Evolutionary conservation across 1,140 invertebrate species (phyloP).

Genomic region (Apis cerana): DNA sequence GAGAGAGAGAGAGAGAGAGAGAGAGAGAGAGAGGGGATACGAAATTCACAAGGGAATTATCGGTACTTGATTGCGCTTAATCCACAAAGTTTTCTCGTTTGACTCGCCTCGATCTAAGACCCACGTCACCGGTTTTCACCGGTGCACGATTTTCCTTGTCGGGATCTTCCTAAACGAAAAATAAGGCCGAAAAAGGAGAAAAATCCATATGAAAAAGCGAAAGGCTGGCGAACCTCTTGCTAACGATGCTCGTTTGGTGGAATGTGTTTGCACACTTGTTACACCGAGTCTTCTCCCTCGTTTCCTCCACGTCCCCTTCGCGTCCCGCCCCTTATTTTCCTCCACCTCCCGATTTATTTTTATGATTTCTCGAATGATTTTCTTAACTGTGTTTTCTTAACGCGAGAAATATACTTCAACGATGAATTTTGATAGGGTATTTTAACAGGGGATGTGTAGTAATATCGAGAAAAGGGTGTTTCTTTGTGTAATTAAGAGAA

Average conservation of each 20-base stretch:
- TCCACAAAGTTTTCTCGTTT: conserved; percentile 68
- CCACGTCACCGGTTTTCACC: conserved; percentile 14
- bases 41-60: conserved; percentile 63
- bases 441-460: no score
- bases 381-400: background rate
- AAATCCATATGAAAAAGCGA: conserved; percentile 64
- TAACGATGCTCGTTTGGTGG: conserved; percentile 54
- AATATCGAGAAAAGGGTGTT: no score
- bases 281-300: background rate
- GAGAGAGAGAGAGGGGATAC: conserved; percentile 11
- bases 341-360: background rate
- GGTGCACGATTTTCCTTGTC: conserved; percentile 39
- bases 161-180: conserved; percentile 49
- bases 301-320: background rate
- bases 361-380: background rate
- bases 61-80: conserved; percentile 68
- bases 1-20: background rate
- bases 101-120: conserved; percentile 47
- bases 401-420: no score
- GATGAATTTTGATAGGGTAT: no score
- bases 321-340: background rate
- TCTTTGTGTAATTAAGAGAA: no score
- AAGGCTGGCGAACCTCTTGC: conserved; percentile 50
- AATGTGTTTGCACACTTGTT: conserved; percentile 62
- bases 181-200: conserved; percentile 24